Evolutionary conservation across 2,113 vertebrate genomes (phyloP).

Genomic region (Camelus bactrianus): DNA sequence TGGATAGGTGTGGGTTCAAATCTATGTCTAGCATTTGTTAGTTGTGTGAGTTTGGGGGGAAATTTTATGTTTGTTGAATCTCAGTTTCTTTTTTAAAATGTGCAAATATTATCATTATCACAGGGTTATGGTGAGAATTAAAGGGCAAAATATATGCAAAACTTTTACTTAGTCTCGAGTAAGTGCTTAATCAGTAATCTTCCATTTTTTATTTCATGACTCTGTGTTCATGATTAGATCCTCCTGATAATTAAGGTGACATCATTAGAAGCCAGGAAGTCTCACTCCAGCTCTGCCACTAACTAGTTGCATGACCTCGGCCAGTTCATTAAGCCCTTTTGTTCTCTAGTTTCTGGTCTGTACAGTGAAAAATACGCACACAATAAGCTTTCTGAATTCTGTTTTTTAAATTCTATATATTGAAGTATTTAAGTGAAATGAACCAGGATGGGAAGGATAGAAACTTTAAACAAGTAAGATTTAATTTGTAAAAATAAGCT

Average conservation of each 20-base stretch:
- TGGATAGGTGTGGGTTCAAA: not conserved
- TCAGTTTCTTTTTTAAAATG: constrained; percentile 10
- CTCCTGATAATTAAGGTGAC: not conserved
- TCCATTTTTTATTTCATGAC: not conserved
- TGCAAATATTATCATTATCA: not conserved
- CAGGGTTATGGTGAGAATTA: not conserved
- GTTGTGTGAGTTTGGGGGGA: not conserved
- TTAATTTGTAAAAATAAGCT: not conserved
- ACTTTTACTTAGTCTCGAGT: not conserved
- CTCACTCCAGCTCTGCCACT: not conserved
- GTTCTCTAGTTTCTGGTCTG: not conserved
- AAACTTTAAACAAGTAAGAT: not conserved
- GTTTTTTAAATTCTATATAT: not conserved
- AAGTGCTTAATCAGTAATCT: not conserved
- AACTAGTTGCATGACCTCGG: not conserved
- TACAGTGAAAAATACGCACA: not conserved
- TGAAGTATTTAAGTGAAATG: not conserved
- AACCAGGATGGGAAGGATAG: not conserved
- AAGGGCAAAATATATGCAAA: not conserved
- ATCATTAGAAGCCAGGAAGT: not conserved
- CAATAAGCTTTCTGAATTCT: not conserved
- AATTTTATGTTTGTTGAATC: not conserved
- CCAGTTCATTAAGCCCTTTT: not conserved
- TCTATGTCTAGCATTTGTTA: not conserved
- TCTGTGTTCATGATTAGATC: not conserved